Evolutionary conservation across 2,888 invertebrate genomes (phyloP).

Genomic region (Ophonus ardosiacus): DNA sequence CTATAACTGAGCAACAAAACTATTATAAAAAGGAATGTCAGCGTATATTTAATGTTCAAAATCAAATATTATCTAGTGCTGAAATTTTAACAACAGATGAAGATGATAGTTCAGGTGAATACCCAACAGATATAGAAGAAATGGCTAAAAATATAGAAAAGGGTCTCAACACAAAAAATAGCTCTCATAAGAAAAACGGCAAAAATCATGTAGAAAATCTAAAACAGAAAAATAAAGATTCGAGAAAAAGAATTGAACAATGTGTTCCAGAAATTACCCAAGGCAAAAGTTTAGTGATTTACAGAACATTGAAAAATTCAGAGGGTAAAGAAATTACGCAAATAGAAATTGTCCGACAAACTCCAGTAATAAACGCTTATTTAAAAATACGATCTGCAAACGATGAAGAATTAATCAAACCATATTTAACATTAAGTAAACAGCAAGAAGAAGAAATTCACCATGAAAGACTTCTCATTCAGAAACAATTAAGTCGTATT

Average conservation of each 20-base stretch:
- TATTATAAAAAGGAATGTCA: constrained; percentile 99
- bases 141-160: constrained; percentile 98
- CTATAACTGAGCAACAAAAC: constrained; percentile 98
- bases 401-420: constrained; percentile 93
- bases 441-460: constrained; percentile 99
- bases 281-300: constrained; percentile 92
- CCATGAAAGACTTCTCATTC: constrained; percentile 95
- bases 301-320: constrained; percentile 91
- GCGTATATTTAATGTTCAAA: constrained; percentile 98
- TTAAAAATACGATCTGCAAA: constrained; percentile 97
- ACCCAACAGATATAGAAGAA: constrained; percentile 97
- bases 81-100: constrained; percentile 98
- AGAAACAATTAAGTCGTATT: constrained; percentile 96
- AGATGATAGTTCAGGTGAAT: constrained; percentile 95
- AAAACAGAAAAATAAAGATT: constrained; percentile 76
- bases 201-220: constrained; percentile 37
- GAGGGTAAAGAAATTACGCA: constrained; percentile 95
- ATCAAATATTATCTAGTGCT: constrained; percentile 92
- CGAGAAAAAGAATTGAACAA: constrained; percentile 79
- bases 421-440: constrained; percentile 97
- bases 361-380: constrained; percentile 97
- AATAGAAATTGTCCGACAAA: constrained; percentile 94
- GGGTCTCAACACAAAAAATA: constrained; percentile 98
- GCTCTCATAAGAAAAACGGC: constrained; percentile 81
- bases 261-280: constrained; percentile 73